A percentile compares a stretch with the other conserved stretches of the same genome.
phyloP scores from a whole-genome alignment of 2,888 invertebrate genomes.

The Drosophila trichaetosa region DNA sequence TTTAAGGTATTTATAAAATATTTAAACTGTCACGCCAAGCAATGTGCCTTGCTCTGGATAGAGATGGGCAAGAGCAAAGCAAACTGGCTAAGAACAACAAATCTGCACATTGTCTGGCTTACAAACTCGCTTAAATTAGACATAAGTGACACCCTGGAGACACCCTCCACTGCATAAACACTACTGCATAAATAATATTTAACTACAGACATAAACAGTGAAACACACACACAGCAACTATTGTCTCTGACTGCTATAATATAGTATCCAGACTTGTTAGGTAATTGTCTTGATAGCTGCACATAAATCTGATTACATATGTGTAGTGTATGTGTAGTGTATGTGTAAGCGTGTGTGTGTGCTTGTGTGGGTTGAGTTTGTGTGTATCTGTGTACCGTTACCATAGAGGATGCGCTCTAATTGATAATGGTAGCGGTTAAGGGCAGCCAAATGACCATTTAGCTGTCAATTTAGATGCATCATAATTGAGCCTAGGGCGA shows the following conservation, averaged over 20 bases:
- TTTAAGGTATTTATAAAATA: conserved; percentile 13
- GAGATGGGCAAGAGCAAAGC: conserved; percentile 20
- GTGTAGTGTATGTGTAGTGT: conserved; percentile 6
- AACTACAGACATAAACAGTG: conserved; percentile 45
- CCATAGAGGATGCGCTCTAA: conserved; percentile 57
- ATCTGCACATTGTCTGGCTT: conserved; percentile 54
- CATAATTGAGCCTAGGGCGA: conserved; percentile 49
- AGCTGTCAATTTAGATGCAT: conserved; percentile 66
- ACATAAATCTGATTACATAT: conserved; percentile 67
- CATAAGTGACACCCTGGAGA: conserved; percentile 63
- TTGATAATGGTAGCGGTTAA: conserved; percentile 61
- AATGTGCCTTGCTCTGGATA: conserved; percentile 11
- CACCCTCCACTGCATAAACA: conserved; percentile 45
- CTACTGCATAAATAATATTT: conserved; percentile 75
- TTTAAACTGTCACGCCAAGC: conserved; percentile 24
- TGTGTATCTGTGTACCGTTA: neutral
- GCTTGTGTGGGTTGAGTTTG: conserved; percentile 11
- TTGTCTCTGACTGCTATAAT: conserved; percentile 18
- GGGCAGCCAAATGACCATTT: conserved; percentile 45
- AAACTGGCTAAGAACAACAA: conserved; percentile 39
- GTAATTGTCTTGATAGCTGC: conserved; percentile 72
- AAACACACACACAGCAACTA: conserved; percentile 10
- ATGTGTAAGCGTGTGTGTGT: neutral
- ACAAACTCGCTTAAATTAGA: conserved; percentile 72
- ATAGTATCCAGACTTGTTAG: conserved; percentile 42